Conservation (phyloP, 2,888 invertebrate species). For the Protodeltote pygarga region DNA sequence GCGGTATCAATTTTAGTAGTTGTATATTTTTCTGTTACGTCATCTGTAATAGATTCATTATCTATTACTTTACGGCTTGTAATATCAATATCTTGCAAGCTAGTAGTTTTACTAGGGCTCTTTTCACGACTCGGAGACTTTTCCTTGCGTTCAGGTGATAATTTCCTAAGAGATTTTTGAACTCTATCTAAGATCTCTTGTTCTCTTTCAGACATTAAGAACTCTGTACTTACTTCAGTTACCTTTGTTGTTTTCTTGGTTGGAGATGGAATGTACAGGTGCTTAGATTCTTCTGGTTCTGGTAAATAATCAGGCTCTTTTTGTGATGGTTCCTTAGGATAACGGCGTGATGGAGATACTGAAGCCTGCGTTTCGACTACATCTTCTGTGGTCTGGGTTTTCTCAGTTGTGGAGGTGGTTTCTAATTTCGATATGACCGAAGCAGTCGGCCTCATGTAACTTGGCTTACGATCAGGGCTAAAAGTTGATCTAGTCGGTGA, state of each 20-base stretch:
- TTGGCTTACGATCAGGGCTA: slow-evolving; percentile 52
- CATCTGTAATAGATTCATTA: slow-evolving; percentile 29
- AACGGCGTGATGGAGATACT: slow-evolving; percentile 31
- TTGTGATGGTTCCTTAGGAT: slow-evolving; percentile 24
- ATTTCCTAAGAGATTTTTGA: slow-evolving; percentile 72
- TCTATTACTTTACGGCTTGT: slow-evolving; percentile 39
- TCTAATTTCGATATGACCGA: slow-evolving; percentile 41
- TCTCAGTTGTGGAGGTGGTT: slow-evolving; percentile 30
- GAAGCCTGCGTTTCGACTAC: slow-evolving; percentile 19
- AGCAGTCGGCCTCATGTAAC: slow-evolving; percentile 39
- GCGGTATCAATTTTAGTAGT: slow-evolving; percentile 29
- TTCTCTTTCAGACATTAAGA: slow-evolving; percentile 72
- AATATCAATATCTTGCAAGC: slow-evolving; percentile 65
- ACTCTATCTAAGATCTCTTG: slow-evolving; percentile 75
- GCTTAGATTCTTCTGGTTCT: slow-evolving; percentile 48
- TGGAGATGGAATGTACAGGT: slow-evolving; percentile 57
- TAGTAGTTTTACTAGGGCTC: slow-evolving; percentile 65
- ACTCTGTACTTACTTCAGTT: slow-evolving; percentile 58
- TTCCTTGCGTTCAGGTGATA: slow-evolving; percentile 74
- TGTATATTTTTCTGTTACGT: slow-evolving; percentile 43
- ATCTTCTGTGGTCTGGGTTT: slow-evolving; percentile 32
- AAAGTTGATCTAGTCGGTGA: slow-evolving; percentile 21
- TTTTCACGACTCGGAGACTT: slow-evolving; percentile 66
- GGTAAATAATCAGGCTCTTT: slow-evolving; percentile 21
- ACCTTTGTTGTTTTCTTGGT: slow-evolving; percentile 51